phyloP scores from a whole-genome alignment of 2,888 invertebrate genomes.

The Limnephilus marmoratus region DNA sequence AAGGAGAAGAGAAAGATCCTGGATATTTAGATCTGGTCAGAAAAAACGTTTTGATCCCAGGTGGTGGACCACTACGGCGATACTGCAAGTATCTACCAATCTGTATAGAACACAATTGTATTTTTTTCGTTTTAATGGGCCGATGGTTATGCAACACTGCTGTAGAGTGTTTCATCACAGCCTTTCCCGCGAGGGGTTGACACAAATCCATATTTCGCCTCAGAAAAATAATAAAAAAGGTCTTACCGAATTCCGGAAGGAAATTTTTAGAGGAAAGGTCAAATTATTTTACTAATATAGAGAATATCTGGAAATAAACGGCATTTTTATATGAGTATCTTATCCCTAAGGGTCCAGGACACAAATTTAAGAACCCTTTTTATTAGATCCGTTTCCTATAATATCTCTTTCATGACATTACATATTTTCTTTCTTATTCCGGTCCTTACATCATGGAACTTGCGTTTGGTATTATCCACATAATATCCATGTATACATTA shows the following conservation, averaged over 20 bases:
- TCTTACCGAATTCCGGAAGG: neutral
- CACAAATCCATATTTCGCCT: neutral
- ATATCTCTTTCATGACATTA: neutral
- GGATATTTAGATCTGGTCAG: no score
- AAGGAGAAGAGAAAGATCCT: no score
- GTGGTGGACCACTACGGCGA: no score
- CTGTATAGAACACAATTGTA: no score
- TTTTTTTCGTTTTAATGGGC: neutral
- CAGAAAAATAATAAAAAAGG: neutral
- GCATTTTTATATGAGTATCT: neutral
- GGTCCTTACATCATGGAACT: neutral
- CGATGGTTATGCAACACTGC: neutral
- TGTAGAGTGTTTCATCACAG: neutral
- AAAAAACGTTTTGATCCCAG: no score
- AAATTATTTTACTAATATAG: constrained; percentile 2
- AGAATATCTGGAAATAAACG: neutral
- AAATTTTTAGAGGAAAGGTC: neutral
- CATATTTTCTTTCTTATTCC: neutral
- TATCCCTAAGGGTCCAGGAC: neutral
- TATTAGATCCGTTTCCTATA: neutral
- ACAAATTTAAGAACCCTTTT: neutral
- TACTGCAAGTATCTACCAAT: no score
- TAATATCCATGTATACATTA: neutral
- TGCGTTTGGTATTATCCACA: neutral
- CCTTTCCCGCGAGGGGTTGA: neutral